Base-by-base conservation (phyloP, 2,888 invertebrate genomes). In the Mythimna ferrago region DNA sequence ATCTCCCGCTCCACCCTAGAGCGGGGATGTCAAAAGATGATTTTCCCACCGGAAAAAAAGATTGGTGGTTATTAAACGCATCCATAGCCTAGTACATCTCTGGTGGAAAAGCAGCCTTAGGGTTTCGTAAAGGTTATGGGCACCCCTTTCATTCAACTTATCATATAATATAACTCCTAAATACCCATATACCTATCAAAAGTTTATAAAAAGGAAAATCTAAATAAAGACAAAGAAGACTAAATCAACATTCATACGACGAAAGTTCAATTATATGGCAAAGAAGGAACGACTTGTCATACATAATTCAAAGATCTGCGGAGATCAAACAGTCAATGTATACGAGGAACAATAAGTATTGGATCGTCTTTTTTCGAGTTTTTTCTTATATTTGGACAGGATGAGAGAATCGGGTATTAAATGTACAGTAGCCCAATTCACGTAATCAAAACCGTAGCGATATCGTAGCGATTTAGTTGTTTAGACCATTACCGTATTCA, bases 271-370 rank as follows among this genome's bases (percentile, higher is more conserved):
- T 72, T 44, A 65, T 53, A 2, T 44, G 16, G 26, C 21, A 16
- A 66, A 57, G 3, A 21, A 48, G 48, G 62, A 63, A 53, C 35
- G n/a, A 14, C 56, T 61, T 57, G n/a, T 10, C 11, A 66, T 72
- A 82, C n/a, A 68, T 68, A 57, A 82, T 71, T 78, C 62, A 71
- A 68, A 68, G 62, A 51, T 61, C 6, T 61, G 6, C 0, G 7
- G 41, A 60, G 53, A 79, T 81, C 78, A 81, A 78, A 76, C 44
- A 54, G n/a, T 16, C 21, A 44, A 60, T 60, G 35, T 67, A 21
- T 48, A 51, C 41, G 19, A 21, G 41, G 51, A 60, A 66, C 60
- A 77, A 79, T 70, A 38, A 32, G 44, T 11, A 53, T 56, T 19
- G 21, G 35, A 66, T 66, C 67, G 44, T 48, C 11, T 54, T 41